These are phyloP conservation scores for Leptopterna dolabrata DNA, from an alignment of 2,888 invertebrate species.

Conservation along the genomic window DNA sequence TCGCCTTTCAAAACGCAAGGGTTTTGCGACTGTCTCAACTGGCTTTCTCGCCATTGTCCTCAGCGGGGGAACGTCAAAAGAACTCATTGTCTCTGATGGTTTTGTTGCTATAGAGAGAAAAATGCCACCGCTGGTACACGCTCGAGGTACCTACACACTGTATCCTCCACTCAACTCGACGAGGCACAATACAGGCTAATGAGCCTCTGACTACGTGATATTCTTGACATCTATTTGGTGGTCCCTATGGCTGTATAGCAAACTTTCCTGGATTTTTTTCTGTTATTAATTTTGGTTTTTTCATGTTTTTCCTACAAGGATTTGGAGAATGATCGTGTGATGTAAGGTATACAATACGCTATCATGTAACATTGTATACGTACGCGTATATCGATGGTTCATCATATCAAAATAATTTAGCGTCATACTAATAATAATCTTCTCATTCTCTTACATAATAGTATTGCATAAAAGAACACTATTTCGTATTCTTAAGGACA, in stretches of 20 bases:
- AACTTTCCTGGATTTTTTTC: neutral
- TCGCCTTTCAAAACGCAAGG: neutral
- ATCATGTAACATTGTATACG: no score
- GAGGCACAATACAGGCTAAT: neutral
- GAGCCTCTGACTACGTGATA: neutral
- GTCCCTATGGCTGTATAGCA: neutral
- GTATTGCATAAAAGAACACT: no score
- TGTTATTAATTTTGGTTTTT: neutral
- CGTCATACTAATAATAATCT: no score
- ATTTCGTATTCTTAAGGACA: no score
- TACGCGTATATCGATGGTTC: no score
- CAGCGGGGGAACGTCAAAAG: neutral
- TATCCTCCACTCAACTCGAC: neutral
- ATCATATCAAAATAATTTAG: no score
- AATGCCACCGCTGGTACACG: neutral
- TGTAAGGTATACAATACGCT: no score
- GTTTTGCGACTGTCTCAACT: neutral
- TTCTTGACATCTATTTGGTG: neutral
- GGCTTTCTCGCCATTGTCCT: slow-evolving; percentile 11
- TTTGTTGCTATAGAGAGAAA: neutral
- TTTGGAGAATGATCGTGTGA: no score
- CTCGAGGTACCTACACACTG: neutral
- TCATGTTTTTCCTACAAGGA: neutral
- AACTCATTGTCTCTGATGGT: neutral
- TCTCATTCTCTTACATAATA: no score